A percentile compares a stretch with the other conserved stretches of the same genome.
Conservation (phyloP, 2,797 vertebrate species). For the Craterocephalus amniculus region DNA sequence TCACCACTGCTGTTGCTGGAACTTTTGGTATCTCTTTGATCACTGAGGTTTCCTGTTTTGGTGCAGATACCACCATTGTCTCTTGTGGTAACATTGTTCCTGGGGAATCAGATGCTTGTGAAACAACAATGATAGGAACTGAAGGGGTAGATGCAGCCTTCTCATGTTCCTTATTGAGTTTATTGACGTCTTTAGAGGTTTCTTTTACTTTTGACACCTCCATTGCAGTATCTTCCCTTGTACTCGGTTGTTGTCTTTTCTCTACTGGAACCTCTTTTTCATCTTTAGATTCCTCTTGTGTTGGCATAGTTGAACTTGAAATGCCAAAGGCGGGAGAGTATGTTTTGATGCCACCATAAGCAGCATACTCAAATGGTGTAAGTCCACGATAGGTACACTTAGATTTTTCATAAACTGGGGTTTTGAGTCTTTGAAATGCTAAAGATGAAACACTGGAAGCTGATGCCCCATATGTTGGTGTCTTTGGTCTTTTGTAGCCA, state of each 20-base stretch:
- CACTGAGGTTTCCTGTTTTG: constrained; percentile 42
- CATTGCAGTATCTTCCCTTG: constrained; percentile 12
- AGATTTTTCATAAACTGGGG: constrained; percentile 66
- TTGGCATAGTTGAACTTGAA: constrained; percentile 30
- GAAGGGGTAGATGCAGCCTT: constrained; percentile 25
- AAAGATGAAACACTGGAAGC: constrained; percentile 47
- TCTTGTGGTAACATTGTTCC: constrained; percentile 41
- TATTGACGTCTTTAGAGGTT: constrained; percentile 23
- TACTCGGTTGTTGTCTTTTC: constrained; percentile 27
- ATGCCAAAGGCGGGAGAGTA: constrained; percentile 75
- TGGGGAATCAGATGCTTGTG: constrained; percentile 45
- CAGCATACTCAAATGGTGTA: constrained; percentile 81
- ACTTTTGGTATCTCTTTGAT: constrained; percentile 56
- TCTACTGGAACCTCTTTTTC: constrained; percentile 36
- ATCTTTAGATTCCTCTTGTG: constrained; percentile 53
- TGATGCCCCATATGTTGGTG: constrained; percentile 59
- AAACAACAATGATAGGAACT: constrained; percentile 62
- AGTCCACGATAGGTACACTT: constrained; percentile 80
- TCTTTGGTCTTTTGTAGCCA: constrained; percentile 74
- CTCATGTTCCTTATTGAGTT: constrained; percentile 4
- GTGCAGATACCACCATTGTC: constrained; percentile 14
- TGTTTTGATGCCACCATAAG: constrained; percentile 80
- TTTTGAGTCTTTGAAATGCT: constrained; percentile 77
- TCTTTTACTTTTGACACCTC: constrained; percentile 51
- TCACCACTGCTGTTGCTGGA: constrained; percentile 27